Evolutionary conservation across 2,797 vertebrate genomes (phyloP), one percentile per base, ranked within the genome.

Genomic region (Alfaro cultratus): DNA sequence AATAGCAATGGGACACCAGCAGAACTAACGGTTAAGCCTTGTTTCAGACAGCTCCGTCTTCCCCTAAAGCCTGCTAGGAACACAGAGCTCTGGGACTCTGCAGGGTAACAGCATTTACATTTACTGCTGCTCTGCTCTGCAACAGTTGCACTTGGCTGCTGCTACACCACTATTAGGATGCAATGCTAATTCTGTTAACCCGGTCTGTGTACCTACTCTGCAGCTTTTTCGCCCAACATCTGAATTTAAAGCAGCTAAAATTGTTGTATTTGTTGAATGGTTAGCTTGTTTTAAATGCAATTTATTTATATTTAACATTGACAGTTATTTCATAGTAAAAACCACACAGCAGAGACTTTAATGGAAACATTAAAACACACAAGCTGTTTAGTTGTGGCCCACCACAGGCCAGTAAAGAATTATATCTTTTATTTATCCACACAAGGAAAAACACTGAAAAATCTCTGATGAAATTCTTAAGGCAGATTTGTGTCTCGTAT

Each of bases 141-240:
- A 86, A 62, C 76, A 86, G 49, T 62, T 76, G 70, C 86, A 43
- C 70, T 74, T 80, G 81, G 73, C 57, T 80, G 92, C 88, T 83
- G 77, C 74, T 71, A 18, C 78, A 73, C 83, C 85, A 62, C 78
- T 79, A 88, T 86, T 85, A 86, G 87, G 47, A 80, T 57, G 78
- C 80, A 77, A 10, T 47, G 83, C 72, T 91, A 90, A 94, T 93
- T 93, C 86, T 90, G 90, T 94, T 90, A 91, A 78, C 45, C 76
- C 51, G 76, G 36, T 31, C 83, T 85, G 87, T 91, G 84, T 88
- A 75, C 45, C 47, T 46, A 45, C 77, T 76, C 80, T 64, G 83
- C 49, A 5, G 85, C 39, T 73, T 15, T 41, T 80, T 84, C 78
- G 60, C 79, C 85, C 77, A 76, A 80, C 80, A 68, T 60, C 78